Percentiles rank a stretch among this genome's conserved stretches.
phyloP scores from a whole-genome alignment of 2,113 vertebrate species.

The Poeciliopsis retropinna region DNA sequence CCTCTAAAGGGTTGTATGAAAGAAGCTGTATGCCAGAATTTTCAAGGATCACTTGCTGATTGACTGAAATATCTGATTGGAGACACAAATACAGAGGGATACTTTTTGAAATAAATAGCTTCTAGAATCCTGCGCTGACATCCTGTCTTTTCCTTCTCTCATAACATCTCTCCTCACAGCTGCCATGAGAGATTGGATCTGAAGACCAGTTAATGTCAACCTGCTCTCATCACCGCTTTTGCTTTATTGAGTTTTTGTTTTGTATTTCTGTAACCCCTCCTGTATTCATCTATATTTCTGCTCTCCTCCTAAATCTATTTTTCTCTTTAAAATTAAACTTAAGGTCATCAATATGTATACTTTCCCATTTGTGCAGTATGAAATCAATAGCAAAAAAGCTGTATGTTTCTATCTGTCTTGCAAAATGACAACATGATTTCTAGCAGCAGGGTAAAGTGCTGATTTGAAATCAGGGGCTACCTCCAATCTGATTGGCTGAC shows the following conservation, averaged over 20 bases:
- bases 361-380: constrained; percentile 1
- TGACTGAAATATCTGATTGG: constrained; percentile 61
- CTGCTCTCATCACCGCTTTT: constrained; percentile 7
- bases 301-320: not conserved
- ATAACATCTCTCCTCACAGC: constrained; percentile 6
- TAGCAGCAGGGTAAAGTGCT: constrained; percentile 51
- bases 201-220: constrained; percentile 24
- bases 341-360: not conserved
- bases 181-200: constrained; percentile 38
- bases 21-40: constrained; percentile 38
- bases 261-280: constrained; percentile 4
- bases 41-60: constrained; percentile 50
- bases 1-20: constrained; percentile 43
- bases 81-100: constrained; percentile 38
- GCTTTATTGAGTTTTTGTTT: constrained; percentile 10
- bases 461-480: constrained; percentile 64
- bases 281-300: not conserved
- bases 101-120: constrained; percentile 29
- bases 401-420: constrained; percentile 46
- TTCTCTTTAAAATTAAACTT: constrained; percentile 8
- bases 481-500: constrained; percentile 75
- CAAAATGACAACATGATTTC: constrained; percentile 60
- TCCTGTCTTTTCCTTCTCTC: constrained; percentile 18
- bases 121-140: constrained; percentile 46
- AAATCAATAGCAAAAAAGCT: constrained; percentile 43